phyloP scores from a whole-genome alignment of 1,140 invertebrate genomes.

The Apis laboriosa region DNA sequence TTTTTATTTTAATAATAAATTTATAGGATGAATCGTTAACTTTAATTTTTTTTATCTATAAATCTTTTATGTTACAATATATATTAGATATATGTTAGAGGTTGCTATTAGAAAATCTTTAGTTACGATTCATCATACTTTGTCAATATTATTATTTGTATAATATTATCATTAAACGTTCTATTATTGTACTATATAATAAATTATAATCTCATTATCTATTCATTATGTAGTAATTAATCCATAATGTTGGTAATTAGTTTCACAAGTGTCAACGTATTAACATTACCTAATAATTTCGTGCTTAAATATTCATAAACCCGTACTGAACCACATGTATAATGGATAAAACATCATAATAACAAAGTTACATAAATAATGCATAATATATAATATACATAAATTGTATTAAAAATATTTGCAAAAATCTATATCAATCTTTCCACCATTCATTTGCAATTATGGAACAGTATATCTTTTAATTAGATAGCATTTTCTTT shows the following conservation, averaged over 20 bases:
- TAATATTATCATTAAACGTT: background rate
- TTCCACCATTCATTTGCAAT: no score
- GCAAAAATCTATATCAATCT: no score
- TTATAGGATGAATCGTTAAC: background rate
- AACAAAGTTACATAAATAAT: background rate
- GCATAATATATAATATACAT: no score
- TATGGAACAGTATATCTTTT: no score
- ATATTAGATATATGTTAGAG: no score
- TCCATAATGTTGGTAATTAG: background rate
- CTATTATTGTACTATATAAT: background rate
- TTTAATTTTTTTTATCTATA: background rate
- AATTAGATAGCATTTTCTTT: no score
- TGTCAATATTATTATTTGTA: background rate
- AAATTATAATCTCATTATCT: background rate
- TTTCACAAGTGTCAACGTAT: background rate
- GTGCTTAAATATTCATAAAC: background rate
- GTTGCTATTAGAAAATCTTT: no score
- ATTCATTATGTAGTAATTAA: background rate
- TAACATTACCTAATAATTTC: conserved; percentile 1
- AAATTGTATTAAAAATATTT: no score
- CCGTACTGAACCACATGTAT: background rate
- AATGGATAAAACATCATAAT: background rate
- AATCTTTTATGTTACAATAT: background rate
- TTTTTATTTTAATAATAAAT: background rate
- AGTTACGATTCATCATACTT: no score